Conservation (phyloP, 2,888 invertebrate genomes). For the Melinaea marsaeus region DNA sequence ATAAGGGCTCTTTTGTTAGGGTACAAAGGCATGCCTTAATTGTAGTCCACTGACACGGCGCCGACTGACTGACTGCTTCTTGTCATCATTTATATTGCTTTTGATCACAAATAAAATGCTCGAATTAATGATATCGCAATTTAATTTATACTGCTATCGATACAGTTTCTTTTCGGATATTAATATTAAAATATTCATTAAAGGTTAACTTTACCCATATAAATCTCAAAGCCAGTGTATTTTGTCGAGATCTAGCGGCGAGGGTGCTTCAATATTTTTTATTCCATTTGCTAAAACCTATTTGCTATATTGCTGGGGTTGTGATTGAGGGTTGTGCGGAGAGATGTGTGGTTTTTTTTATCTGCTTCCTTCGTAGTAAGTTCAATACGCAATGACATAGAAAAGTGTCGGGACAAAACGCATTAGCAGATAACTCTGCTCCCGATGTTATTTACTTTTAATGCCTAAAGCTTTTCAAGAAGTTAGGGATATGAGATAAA, state of each 20-base stretch:
- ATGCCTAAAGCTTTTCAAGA: background rate
- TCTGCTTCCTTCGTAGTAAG: conserved; percentile 4
- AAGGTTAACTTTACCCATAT: background rate
- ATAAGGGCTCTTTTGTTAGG: conserved; percentile 29
- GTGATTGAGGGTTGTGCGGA: conserved; percentile 13
- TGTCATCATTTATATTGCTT: conserved; percentile 21
- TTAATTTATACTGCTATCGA: background rate
- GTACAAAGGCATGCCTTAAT: conserved; percentile 28
- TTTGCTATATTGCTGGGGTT: conserved; percentile 23
- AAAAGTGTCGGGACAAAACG: conserved; percentile 3
- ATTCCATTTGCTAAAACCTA: conserved; percentile 24
- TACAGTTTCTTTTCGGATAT: too few species aligned
- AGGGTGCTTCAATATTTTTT: conserved; percentile 19
- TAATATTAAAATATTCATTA: too few species aligned
- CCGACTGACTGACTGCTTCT: conserved; percentile 11
- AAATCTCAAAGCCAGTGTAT: conserved; percentile 10
- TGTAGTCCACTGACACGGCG: conserved; percentile 21
- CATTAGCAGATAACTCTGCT: conserved; percentile 4
- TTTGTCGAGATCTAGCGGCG: conserved; percentile 7
- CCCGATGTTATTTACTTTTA: conserved; percentile 1
- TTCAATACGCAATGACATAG: conserved; percentile 8
- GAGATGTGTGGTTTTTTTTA: conserved; percentile 4
- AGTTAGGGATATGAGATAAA: too few species aligned
- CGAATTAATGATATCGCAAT: background rate
- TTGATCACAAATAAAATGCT: background rate